phyloP scores from a whole-genome alignment of 53 echinoderm and acorn worm genomes.

The Holothuria scabra region DNA sequence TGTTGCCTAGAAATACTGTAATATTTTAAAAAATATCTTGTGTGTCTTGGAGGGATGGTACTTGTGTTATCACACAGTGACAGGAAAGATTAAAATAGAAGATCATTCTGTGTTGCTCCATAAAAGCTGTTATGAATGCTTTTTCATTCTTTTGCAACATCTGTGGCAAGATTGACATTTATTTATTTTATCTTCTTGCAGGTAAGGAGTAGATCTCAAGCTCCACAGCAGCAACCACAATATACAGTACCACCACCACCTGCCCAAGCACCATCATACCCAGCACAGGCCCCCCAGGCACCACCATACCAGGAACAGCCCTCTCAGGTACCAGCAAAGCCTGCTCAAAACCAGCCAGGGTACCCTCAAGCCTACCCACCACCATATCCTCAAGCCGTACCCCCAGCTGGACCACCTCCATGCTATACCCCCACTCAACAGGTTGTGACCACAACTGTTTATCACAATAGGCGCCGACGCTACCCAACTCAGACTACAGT shows the following conservation, averaged over 20 bases:
- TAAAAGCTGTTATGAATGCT: too few relatives aligned
- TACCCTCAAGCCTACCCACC: slow-evolving; percentile 30
- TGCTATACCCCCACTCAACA: slow-evolving; percentile 32
- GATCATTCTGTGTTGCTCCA: too few relatives aligned
- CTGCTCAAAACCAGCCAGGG: neutral
- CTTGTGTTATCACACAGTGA: too few relatives aligned
- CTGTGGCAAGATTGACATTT: too few relatives aligned
- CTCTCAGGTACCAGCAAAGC: neutral
- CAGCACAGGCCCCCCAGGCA: neutral
- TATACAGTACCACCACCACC: neutral
- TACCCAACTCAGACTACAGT: slow-evolving; percentile 79
- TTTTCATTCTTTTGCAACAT: too few relatives aligned
- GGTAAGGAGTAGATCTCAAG: slow-evolving; percentile 4
- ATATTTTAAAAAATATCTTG: too few relatives aligned
- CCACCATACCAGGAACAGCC: too few relatives aligned
- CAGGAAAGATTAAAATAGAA: too few relatives aligned
- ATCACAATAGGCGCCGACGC: neutral
- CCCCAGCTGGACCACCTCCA: slow-evolving; percentile 36
- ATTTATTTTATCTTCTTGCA: neutral
- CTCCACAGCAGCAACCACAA: neutral
- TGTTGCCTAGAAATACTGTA: too few relatives aligned
- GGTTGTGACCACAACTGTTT: slow-evolving; percentile 6
- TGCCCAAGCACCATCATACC: neutral
- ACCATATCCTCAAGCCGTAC: slow-evolving; percentile 20
- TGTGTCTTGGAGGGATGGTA: too few relatives aligned